Evolutionary conservation across 2,888 invertebrate genomes (phyloP).

Genomic region (Operophtera brumata): DNA sequence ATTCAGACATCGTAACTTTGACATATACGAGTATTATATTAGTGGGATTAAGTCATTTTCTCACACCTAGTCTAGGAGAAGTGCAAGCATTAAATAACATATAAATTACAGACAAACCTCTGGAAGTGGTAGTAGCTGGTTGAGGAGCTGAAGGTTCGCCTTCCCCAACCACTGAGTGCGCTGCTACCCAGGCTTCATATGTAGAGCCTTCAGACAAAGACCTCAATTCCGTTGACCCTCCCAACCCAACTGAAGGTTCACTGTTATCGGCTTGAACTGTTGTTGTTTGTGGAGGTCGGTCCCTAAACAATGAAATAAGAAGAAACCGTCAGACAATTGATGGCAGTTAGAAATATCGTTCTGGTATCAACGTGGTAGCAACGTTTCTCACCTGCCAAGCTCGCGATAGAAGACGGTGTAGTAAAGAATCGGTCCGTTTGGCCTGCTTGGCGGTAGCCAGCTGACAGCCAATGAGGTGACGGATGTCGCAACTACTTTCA

Average conservation of each 20-base stretch:
- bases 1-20: too few relatives aligned
- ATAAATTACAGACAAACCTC: slow-evolving; percentile 73
- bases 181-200: slow-evolving; percentile 94
- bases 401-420: slow-evolving; percentile 90
- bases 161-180: slow-evolving; percentile 90
- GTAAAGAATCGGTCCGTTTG: slow-evolving; percentile 90
- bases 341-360: neutral
- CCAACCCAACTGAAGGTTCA: slow-evolving; percentile 65
- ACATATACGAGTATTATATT: too few relatives aligned
- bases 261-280: slow-evolving; percentile 69
- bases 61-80: too few relatives aligned
- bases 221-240: slow-evolving; percentile 83
- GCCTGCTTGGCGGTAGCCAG: slow-evolving; percentile 90
- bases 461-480: slow-evolving; percentile 91
- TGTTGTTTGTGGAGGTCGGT: slow-evolving; percentile 70
- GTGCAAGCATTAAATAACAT: too few relatives aligned
- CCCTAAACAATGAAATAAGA: slow-evolving; percentile 47
- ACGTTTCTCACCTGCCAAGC: slow-evolving; percentile 76
- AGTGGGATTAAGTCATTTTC: too few relatives aligned
- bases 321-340: neutral
- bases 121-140: slow-evolving; percentile 86
- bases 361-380: neutral
- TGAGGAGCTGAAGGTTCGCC: slow-evolving; percentile 89
- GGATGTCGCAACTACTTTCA: slow-evolving; percentile 91
- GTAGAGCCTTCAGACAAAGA: slow-evolving; percentile 86